Conservation (phyloP, 2,797 vertebrate genomes). For the Momotus momota region DNA sequence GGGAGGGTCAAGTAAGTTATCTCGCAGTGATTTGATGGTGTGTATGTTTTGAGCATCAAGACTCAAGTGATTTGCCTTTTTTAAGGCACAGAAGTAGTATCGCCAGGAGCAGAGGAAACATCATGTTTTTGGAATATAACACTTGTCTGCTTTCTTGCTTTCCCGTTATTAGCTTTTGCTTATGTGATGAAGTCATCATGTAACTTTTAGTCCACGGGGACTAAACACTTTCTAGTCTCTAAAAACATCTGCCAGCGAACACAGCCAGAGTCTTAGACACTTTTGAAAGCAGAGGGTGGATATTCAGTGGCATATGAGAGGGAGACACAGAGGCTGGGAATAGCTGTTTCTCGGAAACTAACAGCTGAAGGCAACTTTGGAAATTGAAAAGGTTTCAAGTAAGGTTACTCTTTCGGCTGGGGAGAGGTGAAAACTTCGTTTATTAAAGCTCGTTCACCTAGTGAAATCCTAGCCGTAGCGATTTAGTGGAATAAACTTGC, state of each 20-base stretch:
- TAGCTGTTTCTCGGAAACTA: constrained; percentile 65
- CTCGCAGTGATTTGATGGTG: rapidly evolving
- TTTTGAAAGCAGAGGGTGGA: constrained; percentile 57
- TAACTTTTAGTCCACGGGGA: constrained; percentile 35
- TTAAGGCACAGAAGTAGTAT: constrained; percentile 33
- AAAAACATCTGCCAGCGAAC: constrained; percentile 53
- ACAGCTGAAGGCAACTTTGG: constrained; percentile 50
- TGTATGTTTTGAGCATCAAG: constrained; percentile 25
- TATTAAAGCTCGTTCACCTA: constrained; percentile 66
- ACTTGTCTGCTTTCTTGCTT: constrained; percentile 50
- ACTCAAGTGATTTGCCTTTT: constrained; percentile 76
- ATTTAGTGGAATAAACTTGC: constrained; percentile 71
- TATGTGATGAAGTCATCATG: constrained; percentile 63
- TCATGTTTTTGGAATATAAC: constrained; percentile 59
- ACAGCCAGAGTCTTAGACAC: constrained; percentile 31
- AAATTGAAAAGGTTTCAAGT: constrained; percentile 59
- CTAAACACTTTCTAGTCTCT: constrained; percentile 65
- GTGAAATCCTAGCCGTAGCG: constrained; percentile 44
- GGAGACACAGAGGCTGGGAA: constrained; percentile 1
- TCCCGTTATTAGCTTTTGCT: constrained; percentile 52
- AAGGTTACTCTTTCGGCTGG: constrained; percentile 60
- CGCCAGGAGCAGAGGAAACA: constrained; percentile 66
- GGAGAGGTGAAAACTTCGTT: constrained; percentile 67
- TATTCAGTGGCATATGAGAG: constrained; percentile 54
- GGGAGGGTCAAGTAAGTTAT: neutral